Percentiles rank a stretch among this genome's conserved stretches.
Conservation (phyloP, 2,113 vertebrate species). For the Tragulus kanchil region DNA sequence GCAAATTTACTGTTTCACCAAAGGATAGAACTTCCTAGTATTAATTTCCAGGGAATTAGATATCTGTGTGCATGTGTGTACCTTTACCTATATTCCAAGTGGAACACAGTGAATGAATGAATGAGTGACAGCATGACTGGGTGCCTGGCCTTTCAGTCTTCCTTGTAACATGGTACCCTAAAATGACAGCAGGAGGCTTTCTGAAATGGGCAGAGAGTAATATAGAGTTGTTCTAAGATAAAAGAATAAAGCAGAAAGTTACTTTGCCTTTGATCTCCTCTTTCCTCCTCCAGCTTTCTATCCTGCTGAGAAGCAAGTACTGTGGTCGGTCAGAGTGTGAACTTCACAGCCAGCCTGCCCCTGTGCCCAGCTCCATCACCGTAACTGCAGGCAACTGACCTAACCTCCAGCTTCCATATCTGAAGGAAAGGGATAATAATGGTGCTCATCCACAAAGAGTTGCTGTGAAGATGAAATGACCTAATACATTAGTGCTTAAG, state of each 20-base stretch:
- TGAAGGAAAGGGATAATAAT: background rate
- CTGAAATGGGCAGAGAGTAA: background rate
- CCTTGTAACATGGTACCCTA: background rate
- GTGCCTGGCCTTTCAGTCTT: background rate
- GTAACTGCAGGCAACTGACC: background rate
- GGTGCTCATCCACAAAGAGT: background rate
- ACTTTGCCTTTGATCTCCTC: background rate
- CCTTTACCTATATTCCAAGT: background rate
- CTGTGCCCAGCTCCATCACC: background rate
- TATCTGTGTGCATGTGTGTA: background rate
- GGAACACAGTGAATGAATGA: background rate
- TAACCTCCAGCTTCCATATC: background rate
- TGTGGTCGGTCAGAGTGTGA: background rate
- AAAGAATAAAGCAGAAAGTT: conserved; percentile 30
- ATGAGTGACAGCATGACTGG: background rate
- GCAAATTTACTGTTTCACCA: background rate
- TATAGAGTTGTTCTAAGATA: background rate
- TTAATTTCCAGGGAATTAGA: background rate
- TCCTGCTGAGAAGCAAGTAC: background rate
- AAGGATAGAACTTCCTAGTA: background rate
- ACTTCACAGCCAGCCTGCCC: background rate
- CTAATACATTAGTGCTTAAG: background rate
- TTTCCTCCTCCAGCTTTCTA: background rate
- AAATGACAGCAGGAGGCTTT: background rate
- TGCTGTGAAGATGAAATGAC: background rate